These are phyloP conservation scores for Halocaridina rubra DNA, from an alignment of 2,888 invertebrate species.

Conservation along the genomic window DNA sequence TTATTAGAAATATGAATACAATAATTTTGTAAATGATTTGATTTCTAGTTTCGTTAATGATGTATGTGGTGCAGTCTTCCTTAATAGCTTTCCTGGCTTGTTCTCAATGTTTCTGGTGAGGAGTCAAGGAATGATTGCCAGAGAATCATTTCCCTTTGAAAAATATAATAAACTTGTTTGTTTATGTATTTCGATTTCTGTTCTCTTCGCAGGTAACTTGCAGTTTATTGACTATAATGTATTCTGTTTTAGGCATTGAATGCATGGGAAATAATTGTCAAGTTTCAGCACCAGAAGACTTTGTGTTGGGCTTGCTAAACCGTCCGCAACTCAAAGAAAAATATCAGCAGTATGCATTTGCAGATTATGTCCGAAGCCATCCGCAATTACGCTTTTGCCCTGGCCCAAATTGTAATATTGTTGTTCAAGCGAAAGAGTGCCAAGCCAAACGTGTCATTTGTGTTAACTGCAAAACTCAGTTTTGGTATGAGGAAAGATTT, in stretches of 20 bases:
- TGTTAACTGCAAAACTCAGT: conserved; percentile 86
- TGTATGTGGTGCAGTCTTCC: too few relatives aligned
- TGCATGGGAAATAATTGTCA: conserved; percentile 97
- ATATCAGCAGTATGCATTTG: conserved; percentile 95
- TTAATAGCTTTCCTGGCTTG: too few relatives aligned
- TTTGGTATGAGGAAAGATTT: conserved; percentile 77
- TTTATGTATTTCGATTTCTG: too few relatives aligned
- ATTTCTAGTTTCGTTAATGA: too few relatives aligned
- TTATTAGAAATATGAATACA: too few relatives aligned
- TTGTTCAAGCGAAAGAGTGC: conserved; percentile 85
- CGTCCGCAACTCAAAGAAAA: conserved; percentile 87
- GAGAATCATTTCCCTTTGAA: too few relatives aligned
- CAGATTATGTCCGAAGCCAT: conserved; percentile 94
- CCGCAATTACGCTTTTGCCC: conserved; percentile 90
- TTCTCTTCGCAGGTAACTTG: too few relatives aligned
- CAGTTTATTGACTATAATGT: too few relatives aligned
- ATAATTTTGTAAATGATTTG: too few relatives aligned
- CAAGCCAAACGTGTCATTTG: conserved; percentile 90
- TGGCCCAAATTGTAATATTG: conserved; percentile 92
- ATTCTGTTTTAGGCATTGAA: conserved; percentile 79
- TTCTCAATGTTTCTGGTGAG: too few relatives aligned
- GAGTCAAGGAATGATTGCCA: too few relatives aligned
- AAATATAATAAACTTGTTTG: too few relatives aligned
- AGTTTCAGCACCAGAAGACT: conserved; percentile 95
- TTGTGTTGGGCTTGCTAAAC: conserved; percentile 86